Evolutionary conservation across 1,140 invertebrate genomes (phyloP).

Genomic region (Aphis craccivora): DNA sequence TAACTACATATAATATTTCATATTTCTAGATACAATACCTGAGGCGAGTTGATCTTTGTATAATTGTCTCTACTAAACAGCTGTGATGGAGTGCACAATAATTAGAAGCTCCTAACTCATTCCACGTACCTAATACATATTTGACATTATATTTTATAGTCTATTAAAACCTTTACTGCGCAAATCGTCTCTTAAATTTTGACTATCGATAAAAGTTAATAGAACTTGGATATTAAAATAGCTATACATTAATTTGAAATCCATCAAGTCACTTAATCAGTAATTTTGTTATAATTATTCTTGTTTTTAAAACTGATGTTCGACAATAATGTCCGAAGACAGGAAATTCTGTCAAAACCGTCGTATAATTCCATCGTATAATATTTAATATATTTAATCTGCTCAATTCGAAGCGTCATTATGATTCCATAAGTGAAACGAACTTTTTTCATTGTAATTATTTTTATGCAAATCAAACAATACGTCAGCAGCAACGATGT

Average conservation of each 20-base stretch:
- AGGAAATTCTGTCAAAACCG: background rate
- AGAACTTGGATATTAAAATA: no score
- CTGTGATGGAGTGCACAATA: background rate
- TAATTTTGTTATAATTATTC: no score
- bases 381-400: background rate
- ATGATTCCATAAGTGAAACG: background rate
- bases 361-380: background rate
- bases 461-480: slow-evolving; percentile 18
- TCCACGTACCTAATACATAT: background rate
- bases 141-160: no score
- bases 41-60: background rate
- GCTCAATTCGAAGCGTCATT: background rate
- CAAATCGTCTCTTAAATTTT: background rate
- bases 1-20: background rate
- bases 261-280: no score
- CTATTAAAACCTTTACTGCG: no score
- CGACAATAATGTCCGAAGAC: background rate
- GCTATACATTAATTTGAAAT: no score
- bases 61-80: background rate
- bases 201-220: background rate
- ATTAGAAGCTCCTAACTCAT: background rate
- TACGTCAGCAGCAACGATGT: background rate
- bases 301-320: background rate
- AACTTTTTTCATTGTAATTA: background rate
- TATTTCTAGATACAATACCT: background rate